These are phyloP conservation scores for Oreochromis niloticus DNA, from an alignment of 2,113 vertebrate species.

Conservation along the genomic window DNA sequence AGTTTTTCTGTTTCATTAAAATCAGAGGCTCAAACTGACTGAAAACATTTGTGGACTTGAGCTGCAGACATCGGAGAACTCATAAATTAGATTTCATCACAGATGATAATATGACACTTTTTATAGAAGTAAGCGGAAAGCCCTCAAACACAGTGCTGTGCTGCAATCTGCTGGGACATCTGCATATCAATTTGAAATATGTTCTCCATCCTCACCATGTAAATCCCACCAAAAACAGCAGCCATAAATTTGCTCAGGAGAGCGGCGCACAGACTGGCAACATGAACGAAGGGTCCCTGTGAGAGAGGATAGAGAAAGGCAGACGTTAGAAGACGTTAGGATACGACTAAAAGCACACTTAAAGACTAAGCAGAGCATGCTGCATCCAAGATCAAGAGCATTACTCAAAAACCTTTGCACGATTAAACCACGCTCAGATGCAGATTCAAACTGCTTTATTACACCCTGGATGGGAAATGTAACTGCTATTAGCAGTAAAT, in stretches of 20 bases:
- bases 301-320: slow-evolving; percentile 1
- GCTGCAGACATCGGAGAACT: background rate
- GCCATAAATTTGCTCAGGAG: slow-evolving; percentile 94
- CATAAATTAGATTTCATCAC: background rate
- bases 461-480: background rate
- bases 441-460: slow-evolving; percentile 2
- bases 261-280: slow-evolving; percentile 90
- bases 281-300: slow-evolving; percentile 83
- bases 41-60: background rate
- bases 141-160: background rate
- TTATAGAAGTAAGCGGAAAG: background rate
- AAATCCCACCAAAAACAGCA: slow-evolving; percentile 90
- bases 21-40: background rate
- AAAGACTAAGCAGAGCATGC: background rate
- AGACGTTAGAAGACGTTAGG: background rate
- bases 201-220: slow-evolving; percentile 75
- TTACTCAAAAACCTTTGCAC: background rate
- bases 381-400: background rate
- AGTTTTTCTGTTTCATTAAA: background rate
- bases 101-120: background rate
- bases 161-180: background rate
- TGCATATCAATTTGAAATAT: background rate
- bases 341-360: background rate
- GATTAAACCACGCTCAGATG: slow-evolving; percentile 4
- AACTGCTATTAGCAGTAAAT: background rate